phyloP scores from a whole-genome alignment of 2,888 invertebrate genomes.

The Lottia gigantea region DNA sequence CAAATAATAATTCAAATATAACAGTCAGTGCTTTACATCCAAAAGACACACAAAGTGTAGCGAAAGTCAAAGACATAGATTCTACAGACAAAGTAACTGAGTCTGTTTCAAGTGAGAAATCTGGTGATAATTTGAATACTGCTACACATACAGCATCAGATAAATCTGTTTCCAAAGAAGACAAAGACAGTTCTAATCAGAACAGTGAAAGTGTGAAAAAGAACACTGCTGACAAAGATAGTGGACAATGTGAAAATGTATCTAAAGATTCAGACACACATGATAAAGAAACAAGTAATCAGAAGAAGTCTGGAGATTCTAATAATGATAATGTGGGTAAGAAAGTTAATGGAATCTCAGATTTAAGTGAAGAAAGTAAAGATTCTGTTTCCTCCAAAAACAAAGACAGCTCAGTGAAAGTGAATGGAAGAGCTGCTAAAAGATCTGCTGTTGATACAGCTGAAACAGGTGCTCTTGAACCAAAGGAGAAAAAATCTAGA shows the following conservation, averaged over 20 bases:
- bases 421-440: conserved; percentile 39
- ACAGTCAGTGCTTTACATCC: no score
- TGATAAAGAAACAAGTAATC: conserved; percentile 16
- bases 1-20: no score
- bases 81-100: no score
- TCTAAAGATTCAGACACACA: not conserved
- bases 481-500: conserved; percentile 73
- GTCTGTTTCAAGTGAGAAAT: no score
- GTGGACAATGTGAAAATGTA: no score
- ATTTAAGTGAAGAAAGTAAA: not conserved
- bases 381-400: conserved; percentile 1
- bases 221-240: conserved; percentile 11
- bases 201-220: conserved; percentile 10
- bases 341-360: no score
- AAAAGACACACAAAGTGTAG: no score
- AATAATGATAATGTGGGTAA: not conserved
- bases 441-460: conserved; percentile 30
- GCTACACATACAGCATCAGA: no score
- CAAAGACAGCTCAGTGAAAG: conserved; percentile 36
- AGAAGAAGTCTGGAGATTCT: conserved; percentile 17
- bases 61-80: no score
- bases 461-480: conserved; percentile 76
- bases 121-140: no score
- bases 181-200: not conserved
- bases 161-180: conserved; percentile 7